Evolutionary conservation across 1,140 invertebrate genomes (phyloP).

Genomic region (Ceratosolen solmsi): DNA sequence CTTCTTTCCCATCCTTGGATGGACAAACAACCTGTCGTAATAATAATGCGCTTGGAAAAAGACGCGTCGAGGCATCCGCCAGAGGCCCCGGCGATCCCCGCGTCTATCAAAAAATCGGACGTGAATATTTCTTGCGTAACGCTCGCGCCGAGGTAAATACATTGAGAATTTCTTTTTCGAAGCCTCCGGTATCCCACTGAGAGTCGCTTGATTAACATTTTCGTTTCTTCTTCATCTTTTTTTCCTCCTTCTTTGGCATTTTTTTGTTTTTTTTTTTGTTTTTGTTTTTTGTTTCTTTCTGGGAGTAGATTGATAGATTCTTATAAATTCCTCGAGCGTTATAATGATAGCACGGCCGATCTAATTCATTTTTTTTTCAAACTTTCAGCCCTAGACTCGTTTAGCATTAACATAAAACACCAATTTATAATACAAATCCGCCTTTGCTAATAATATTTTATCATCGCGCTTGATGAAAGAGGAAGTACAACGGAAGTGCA

Average conservation of each 20-base stretch:
- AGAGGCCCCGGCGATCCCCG: neutral
- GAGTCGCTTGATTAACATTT: neutral
- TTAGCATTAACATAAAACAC: neutral
- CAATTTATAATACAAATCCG: neutral
- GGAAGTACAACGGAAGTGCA: neutral
- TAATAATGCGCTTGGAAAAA: slow-evolving; percentile 66
- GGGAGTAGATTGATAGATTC: neutral
- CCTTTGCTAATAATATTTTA: neutral
- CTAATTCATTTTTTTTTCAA: neutral
- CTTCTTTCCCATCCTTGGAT: slow-evolving; percentile 58
- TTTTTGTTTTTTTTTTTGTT: no score
- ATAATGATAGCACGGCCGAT: neutral
- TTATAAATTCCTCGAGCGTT: neutral
- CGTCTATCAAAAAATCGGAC: neutral
- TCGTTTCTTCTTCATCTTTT: neutral
- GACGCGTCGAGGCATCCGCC: neutral
- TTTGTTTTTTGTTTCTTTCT: no score
- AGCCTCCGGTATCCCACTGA: neutral
- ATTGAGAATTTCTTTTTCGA: neutral
- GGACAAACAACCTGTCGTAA: slow-evolving; percentile 71
- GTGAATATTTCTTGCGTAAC: neutral
- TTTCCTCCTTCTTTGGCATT: no score
- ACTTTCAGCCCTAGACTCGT: neutral
- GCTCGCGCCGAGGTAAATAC: neutral
- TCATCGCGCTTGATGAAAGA: neutral